Conservation (phyloP, 1,140 invertebrate genomes). For the Bombus superbus region DNA sequence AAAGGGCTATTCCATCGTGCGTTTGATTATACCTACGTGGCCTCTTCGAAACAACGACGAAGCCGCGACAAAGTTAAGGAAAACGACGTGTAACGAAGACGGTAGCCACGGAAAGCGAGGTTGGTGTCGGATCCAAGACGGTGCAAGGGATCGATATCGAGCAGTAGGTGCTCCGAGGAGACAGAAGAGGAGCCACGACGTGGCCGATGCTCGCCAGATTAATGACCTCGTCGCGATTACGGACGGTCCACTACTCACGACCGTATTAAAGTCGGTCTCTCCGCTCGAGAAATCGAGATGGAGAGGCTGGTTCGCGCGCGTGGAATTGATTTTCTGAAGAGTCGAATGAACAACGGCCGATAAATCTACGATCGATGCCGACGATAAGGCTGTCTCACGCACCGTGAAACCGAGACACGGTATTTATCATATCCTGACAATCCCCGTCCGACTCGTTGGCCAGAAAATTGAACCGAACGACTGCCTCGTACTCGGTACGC, state of each 20-base stretch:
- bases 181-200: conserved; percentile 39
- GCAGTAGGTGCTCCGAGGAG: conserved; percentile 58
- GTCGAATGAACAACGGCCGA: conserved; percentile 54
- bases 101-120: too few relatives aligned
- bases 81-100: not conserved
- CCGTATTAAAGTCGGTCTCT: conserved; percentile 68
- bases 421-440: conserved; percentile 43
- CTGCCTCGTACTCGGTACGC: not conserved
- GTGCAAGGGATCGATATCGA: conserved; percentile 67
- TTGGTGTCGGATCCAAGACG: not conserved
- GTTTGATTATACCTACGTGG: not conserved
- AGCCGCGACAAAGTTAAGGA: not conserved
- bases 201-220: conserved; percentile 70
- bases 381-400: conserved; percentile 26
- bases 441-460: not conserved
- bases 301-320: conserved; percentile 62
- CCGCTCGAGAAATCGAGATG: conserved; percentile 71
- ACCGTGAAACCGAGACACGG: not conserved
- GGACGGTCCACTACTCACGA: conserved; percentile 62
- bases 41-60: not conserved
- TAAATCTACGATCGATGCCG: conserved; percentile 42
- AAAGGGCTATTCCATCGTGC: not conserved
- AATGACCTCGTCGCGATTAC: conserved; percentile 70
- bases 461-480: conserved; percentile 31
- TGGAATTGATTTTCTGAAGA: conserved; percentile 71